Base-by-base conservation (phyloP, 2,113 vertebrate genomes). In the Ctenomys sociabilis region DNA sequence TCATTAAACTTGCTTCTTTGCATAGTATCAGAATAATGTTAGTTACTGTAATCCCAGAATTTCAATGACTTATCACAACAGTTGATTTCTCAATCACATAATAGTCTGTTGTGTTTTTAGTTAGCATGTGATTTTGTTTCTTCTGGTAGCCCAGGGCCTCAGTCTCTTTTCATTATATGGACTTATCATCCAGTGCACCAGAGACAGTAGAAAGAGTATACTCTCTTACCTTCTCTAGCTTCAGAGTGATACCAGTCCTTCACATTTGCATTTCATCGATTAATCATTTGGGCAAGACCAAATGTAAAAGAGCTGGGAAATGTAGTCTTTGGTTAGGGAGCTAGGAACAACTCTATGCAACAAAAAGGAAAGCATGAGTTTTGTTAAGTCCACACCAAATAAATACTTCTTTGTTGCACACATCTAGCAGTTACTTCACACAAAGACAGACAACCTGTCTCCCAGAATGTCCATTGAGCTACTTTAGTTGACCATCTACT, bases 31-130 rank as follows among this genome's bases (percentile, higher is more conserved):
- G 45, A 43, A 82, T 85, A 81, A 81, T 86, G 8, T 32, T 87
- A 59, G 19, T 90, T 84, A 57, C 12, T 92, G 1, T 94, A 88
- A 59, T 22, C 17, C 63, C n/a, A 73, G 37, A 80, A 80, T 96
- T 88, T 91, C 59, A 63, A 0, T 63, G 35, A 35, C 37, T 94
- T 85, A 83, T 87, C 83, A 82, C 10, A 84, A 11, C 10, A 90
- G 40, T 92, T 97, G 54, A 87, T 94, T 86, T 86, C n/a, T 91
- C 66, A 72, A 8, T 95, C 61, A 84, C 32, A 1, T 75, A 87
- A 77, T 54, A 75, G 63, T 87, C 19, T 66, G 54, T 63, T 66
- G 13, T 87, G 52, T 84, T 54, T 95, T 75, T 83, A 85, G 37
- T 66, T 70, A 63, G 19, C 68, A 92, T 45, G 22, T 87, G n/a